Conservation (phyloP, 2,888 invertebrate species). For the Eumacrocentrus americanus region DNA sequence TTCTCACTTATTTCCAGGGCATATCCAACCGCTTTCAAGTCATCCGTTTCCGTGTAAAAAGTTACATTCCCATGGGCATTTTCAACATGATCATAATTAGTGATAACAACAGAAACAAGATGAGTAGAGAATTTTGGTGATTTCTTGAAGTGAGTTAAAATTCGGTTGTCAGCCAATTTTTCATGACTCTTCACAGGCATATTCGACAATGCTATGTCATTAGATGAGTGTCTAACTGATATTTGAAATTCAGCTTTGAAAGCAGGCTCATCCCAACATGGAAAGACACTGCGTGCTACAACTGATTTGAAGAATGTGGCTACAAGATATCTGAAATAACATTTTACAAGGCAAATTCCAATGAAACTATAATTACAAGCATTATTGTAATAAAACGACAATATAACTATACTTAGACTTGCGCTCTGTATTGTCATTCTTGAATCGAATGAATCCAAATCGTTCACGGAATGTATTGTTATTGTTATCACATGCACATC, state of each 20-base stretch:
- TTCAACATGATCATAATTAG: constrained; percentile 58
- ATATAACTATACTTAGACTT: too few relatives aligned
- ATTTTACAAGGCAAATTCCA: too few relatives aligned
- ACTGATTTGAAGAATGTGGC: constrained; percentile 74
- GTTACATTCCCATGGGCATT: constrained; percentile 52
- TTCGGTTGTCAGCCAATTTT: constrained; percentile 27
- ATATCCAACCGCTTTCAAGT: constrained; percentile 74
- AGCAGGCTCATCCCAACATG: constrained; percentile 77
- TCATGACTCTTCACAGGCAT: constrained; percentile 31
- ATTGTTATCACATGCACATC: not conserved
- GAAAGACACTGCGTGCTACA: constrained; percentile 73
- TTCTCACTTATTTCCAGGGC: constrained; percentile 78
- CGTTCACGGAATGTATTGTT: not conserved
- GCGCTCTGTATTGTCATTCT: not conserved
- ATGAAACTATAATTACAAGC: too few relatives aligned
- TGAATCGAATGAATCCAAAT: not conserved
- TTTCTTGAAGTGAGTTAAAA: constrained; percentile 33
- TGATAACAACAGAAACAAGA: constrained; percentile 78
- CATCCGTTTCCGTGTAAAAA: constrained; percentile 75
- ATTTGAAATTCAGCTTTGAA: constrained; percentile 72
- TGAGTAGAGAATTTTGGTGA: constrained; percentile 77
- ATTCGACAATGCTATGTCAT: constrained; percentile 58
- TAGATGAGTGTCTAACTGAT: constrained; percentile 66
- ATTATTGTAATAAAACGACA: too few relatives aligned
- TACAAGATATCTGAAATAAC: constrained; percentile 64